phyloP scores from a whole-genome alignment of 2,113 vertebrate species.

The Cranoglanis bouderius region DNA sequence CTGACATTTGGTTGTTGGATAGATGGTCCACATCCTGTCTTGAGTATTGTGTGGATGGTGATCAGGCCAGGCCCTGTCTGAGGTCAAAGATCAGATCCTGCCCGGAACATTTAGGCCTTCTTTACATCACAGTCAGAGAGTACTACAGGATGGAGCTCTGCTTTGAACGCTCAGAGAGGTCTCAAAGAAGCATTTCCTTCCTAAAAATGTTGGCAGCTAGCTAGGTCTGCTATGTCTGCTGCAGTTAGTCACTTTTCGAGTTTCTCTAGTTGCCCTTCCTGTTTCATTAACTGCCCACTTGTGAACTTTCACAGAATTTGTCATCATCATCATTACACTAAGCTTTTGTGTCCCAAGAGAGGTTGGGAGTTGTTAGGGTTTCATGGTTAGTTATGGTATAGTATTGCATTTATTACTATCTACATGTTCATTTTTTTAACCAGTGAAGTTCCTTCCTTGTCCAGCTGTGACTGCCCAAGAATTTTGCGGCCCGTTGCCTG shows the following conservation, averaged over 20 bases:
- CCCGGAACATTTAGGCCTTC: neutral
- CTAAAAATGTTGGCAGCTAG: neutral
- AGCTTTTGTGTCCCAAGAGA: neutral
- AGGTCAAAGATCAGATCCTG: slow-evolving; percentile 31
- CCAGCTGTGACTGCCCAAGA: neutral
- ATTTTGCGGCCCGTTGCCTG: neutral
- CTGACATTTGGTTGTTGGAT: slow-evolving; percentile 12
- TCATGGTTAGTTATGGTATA: neutral
- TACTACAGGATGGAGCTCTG: neutral
- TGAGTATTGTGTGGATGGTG: neutral
- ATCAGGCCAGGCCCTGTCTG: slow-evolving; percentile 9
- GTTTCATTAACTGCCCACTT: neutral
- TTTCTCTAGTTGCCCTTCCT: neutral
- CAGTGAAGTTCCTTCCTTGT: neutral
- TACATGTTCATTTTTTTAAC: neutral
- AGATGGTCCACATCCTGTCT: slow-evolving; percentile 42
- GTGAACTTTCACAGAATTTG: neutral
- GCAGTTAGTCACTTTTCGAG: neutral
- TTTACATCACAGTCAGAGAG: neutral
- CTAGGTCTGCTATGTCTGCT: neutral
- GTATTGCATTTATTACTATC: neutral
- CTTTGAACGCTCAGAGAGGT: neutral
- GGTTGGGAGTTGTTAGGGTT: neutral
- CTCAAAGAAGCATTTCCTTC: slow-evolving; percentile 11
- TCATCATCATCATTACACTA: neutral